Evolutionary conservation across 2,888 invertebrate genomes (phyloP).

Genomic region (Pterostichus niger): DNA sequence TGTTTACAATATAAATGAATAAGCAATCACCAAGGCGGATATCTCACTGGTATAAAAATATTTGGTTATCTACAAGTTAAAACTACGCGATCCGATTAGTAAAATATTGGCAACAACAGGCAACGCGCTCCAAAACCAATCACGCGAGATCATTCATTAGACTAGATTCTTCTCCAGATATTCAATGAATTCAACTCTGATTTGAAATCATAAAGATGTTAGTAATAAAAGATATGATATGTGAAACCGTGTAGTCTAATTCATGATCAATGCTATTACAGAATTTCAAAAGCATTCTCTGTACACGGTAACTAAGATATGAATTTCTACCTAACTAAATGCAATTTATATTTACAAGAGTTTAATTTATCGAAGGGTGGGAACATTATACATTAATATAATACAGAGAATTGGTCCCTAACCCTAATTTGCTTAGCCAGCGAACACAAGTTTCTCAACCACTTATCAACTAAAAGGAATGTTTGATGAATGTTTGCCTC

Average conservation of each 20-base stretch:
- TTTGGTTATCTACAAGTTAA: constrained; percentile 65
- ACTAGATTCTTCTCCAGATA: constrained; percentile 60
- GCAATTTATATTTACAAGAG: constrained; percentile 55
- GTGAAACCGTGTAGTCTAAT: constrained; percentile 64
- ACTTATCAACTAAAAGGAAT: constrained; percentile 63
- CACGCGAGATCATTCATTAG: constrained; percentile 66
- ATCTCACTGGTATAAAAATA: constrained; percentile 67
- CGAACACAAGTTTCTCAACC: constrained; percentile 61
- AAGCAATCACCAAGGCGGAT: constrained; percentile 54
- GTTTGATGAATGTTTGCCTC: constrained; percentile 48
- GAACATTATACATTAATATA: constrained; percentile 57
- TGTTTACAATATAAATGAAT: constrained; percentile 30
- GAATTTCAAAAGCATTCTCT: constrained; percentile 44
- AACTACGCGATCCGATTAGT: constrained; percentile 57
- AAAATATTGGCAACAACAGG: constrained; percentile 66
- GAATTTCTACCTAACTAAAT: constrained; percentile 60
- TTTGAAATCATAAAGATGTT: constrained; percentile 48
- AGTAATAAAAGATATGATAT: constrained; percentile 63
- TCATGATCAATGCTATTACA: constrained; percentile 62
- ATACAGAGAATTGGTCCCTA: constrained; percentile 72
- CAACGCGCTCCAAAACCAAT: constrained; percentile 52
- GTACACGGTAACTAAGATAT: constrained; percentile 66
- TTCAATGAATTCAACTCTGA: constrained; percentile 28
- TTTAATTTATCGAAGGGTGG: constrained; percentile 60
- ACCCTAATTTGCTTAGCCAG: constrained; percentile 70